Conservation (phyloP, 2,888 invertebrate species). For the Leptopilina syphax region DNA sequence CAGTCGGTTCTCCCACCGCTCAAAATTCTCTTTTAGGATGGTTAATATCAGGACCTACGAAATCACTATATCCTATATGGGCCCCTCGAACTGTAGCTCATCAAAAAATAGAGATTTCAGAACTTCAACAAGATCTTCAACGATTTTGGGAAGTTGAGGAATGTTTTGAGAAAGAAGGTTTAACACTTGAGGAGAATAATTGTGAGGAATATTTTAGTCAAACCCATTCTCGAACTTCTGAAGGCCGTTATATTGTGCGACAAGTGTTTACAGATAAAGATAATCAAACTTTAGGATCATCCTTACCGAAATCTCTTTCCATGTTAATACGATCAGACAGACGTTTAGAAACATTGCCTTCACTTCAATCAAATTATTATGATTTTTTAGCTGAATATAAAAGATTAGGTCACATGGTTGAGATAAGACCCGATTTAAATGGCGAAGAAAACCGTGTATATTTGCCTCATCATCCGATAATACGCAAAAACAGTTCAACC, state of each 20-base stretch:
- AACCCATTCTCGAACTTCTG: not conserved
- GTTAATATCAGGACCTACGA: not conserved
- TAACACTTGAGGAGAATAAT: not conserved
- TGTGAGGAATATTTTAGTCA: not conserved
- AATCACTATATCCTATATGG: not conserved
- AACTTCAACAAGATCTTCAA: not conserved
- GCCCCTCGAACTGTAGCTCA: not conserved
- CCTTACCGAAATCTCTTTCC: not conserved
- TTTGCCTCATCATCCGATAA: constrained; percentile 42
- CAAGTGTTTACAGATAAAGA: not conserved
- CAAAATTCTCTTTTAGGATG: too few relatives aligned
- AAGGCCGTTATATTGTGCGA: not conserved
- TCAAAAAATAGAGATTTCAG: not conserved
- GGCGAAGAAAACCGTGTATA: not conserved
- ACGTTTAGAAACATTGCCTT: not conserved
- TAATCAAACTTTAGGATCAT: not conserved
- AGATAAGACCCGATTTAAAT: not conserved
- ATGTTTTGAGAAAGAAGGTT: not conserved
- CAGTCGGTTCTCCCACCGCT: too few relatives aligned
- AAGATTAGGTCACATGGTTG: constrained; percentile 6
- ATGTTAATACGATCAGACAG: not conserved
- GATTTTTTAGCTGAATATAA: constrained; percentile 19
- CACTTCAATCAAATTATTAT: not conserved
- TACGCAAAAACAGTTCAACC: constrained; percentile 24
- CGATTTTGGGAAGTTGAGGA: constrained; percentile 17